Conservation (phyloP, 2,888 invertebrate species). For the Ochropacha duplaris region DNA sequence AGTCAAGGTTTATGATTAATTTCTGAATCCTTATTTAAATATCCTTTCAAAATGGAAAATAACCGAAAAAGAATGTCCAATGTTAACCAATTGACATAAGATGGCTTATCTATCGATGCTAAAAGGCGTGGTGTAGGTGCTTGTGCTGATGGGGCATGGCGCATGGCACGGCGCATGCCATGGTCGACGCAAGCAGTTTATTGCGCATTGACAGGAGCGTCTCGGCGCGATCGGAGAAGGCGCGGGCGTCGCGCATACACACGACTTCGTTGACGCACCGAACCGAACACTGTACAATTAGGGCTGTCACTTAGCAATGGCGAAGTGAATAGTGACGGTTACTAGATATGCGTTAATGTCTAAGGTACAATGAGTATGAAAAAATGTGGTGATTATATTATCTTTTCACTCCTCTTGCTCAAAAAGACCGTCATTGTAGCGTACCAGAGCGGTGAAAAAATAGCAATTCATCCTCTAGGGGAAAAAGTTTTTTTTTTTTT, state of each 20-base stretch:
- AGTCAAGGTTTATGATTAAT: not conserved
- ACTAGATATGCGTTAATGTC: not conserved
- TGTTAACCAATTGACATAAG: not conserved
- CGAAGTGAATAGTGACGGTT: not conserved
- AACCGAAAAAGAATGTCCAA: not conserved
- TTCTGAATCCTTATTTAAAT: not conserved
- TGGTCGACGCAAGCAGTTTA: slow-evolving; percentile 38
- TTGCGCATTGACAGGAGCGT: slow-evolving; percentile 61
- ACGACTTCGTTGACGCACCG: slow-evolving; percentile 54
- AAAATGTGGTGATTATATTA: too few relatives aligned
- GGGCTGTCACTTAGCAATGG: slow-evolving; percentile 25
- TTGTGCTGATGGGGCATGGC: not conserved
- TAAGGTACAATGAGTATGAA: too few relatives aligned
- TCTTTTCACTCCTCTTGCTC: too few relatives aligned
- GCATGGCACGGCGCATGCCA: slow-evolving; percentile 23
- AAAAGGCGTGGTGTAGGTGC: not conserved
- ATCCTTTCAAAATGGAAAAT: not conserved
- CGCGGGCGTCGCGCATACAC: slow-evolving; percentile 65
- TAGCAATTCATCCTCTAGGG: too few relatives aligned
- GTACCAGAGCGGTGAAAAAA: too few relatives aligned
- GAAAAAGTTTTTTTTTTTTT: too few relatives aligned
- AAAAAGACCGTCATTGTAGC: too few relatives aligned
- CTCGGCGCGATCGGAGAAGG: slow-evolving; percentile 18
- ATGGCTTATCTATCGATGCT: not conserved
- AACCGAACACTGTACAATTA: slow-evolving; percentile 22